Evolutionary conservation across 2,113 vertebrate species (phyloP).

Genomic region (Uropsilus gracilis): DNA sequence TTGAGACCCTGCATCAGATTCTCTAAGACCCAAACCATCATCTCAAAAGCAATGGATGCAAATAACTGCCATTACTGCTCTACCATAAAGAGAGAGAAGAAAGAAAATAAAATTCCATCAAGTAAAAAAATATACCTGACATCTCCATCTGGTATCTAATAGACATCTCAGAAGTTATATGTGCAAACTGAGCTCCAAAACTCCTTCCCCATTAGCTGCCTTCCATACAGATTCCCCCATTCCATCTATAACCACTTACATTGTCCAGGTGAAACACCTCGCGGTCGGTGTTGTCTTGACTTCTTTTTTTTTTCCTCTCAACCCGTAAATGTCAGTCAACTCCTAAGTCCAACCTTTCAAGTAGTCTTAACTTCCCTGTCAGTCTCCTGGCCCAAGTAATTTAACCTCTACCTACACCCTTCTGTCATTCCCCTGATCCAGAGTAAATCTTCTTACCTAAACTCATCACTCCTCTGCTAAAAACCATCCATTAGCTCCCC

Average conservation of each 20-base stretch:
- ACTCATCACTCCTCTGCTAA: neutral
- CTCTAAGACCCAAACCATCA: neutral
- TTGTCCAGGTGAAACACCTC: neutral
- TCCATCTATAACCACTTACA: neutral
- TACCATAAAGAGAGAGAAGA: neutral
- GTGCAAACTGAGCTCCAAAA: neutral
- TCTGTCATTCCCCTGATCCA: neutral
- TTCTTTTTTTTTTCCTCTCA: neutral
- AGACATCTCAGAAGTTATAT: neutral
- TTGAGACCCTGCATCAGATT: neutral
- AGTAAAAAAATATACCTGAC: constrained; percentile 48
- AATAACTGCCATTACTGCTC: neutral
- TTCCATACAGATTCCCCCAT: neutral
- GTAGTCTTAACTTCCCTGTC: too few relatives aligned
- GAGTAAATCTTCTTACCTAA: neutral
- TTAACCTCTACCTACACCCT: neutral
- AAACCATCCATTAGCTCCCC: neutral
- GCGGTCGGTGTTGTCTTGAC: neutral
- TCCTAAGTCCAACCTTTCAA: neutral
- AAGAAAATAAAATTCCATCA: constrained; percentile 3
- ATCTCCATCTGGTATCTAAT: constrained; percentile 37
- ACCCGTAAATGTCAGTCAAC: neutral
- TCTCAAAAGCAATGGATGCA: neutral
- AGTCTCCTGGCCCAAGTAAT: too few relatives aligned
- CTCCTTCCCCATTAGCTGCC: neutral